These are phyloP conservation scores for Adelphocoris suturalis DNA, from an alignment of 2,888 invertebrate genomes.

Conservation along the genomic window DNA sequence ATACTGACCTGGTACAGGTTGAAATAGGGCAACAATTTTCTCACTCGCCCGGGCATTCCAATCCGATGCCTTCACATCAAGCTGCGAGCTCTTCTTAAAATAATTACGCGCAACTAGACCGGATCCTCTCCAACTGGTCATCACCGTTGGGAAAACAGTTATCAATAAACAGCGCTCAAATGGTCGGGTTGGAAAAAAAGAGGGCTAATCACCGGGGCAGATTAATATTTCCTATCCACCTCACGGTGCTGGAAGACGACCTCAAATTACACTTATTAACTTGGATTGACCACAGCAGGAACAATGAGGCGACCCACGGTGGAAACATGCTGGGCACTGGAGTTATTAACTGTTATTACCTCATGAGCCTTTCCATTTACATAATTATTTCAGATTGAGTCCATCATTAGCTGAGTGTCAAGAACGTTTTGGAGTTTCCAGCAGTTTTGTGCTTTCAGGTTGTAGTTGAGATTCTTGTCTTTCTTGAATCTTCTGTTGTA, in stretches of 20 bases:
- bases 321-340: slow-evolving; percentile 15
- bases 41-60: slow-evolving; percentile 15
- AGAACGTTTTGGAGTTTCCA: neutral
- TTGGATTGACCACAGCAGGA: slow-evolving; percentile 30
- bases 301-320: slow-evolving; percentile 57
- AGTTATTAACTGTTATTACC: slow-evolving; percentile 64
- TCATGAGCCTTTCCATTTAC: slow-evolving; percentile 60
- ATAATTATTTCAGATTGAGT: slow-evolving; percentile 54
- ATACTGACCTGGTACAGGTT: neutral
- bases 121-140: slow-evolving; percentile 36
- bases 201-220: slow-evolving; percentile 14
- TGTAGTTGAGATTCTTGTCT: neutral
- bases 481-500: too few species aligned
- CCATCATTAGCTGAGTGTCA: slow-evolving; percentile 2
- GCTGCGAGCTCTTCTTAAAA: slow-evolving; percentile 34
- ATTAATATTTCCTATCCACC: slow-evolving; percentile 50
- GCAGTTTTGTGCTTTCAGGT: neutral
- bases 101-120: slow-evolving; percentile 42
- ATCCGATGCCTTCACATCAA: slow-evolving; percentile 27
- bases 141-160: slow-evolving; percentile 51
- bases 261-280: slow-evolving; percentile 64
- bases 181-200: slow-evolving; percentile 11
- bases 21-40: slow-evolving; percentile 30
- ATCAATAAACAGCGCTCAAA: slow-evolving; percentile 41
- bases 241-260: slow-evolving; percentile 31